Percentiles rank a stretch among this genome's conserved stretches.
Conservation (phyloP, 2,888 invertebrate species). For the Acanthosepion pharaonis region DNA sequence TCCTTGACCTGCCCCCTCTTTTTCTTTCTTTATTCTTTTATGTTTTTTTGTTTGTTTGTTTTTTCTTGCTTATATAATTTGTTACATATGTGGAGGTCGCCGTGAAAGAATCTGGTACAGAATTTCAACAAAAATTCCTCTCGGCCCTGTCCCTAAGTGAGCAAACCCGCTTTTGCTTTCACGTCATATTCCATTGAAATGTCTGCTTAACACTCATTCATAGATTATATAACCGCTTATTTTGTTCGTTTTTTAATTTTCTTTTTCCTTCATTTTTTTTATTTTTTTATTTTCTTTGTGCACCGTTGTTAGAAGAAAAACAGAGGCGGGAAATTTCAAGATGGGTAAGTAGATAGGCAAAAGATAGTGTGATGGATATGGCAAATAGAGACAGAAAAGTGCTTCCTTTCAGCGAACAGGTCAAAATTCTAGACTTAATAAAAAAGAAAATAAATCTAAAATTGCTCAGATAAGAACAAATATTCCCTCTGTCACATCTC, state of each 20-base stretch:
- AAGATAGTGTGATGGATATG: no score
- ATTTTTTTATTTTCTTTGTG: no score
- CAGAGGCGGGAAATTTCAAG: no score
- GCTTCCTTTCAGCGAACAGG: no score
- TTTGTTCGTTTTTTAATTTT: not conserved
- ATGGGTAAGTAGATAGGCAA: no score
- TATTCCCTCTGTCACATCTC: no score
- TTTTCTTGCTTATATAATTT: not conserved
- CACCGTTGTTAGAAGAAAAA: no score
- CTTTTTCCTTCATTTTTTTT: no score
- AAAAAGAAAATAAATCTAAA: no score
- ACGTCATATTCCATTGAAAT: not conserved
- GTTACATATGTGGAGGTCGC: not conserved
- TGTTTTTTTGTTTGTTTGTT: not conserved
- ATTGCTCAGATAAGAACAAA: no score
- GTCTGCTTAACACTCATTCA: not conserved
- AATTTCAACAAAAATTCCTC: not conserved
- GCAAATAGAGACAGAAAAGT: no score
- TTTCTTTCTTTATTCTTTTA: not conserved
- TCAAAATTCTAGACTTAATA: no score
- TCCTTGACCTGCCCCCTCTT: not conserved
- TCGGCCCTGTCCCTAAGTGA: not conserved
- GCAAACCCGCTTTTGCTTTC: not conserved
- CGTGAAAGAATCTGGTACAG: not conserved
- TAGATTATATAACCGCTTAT: not conserved